These are phyloP conservation scores for Tupiocoris notatus DNA, from an alignment of 2,888 invertebrate species.

Conservation along the genomic window DNA sequence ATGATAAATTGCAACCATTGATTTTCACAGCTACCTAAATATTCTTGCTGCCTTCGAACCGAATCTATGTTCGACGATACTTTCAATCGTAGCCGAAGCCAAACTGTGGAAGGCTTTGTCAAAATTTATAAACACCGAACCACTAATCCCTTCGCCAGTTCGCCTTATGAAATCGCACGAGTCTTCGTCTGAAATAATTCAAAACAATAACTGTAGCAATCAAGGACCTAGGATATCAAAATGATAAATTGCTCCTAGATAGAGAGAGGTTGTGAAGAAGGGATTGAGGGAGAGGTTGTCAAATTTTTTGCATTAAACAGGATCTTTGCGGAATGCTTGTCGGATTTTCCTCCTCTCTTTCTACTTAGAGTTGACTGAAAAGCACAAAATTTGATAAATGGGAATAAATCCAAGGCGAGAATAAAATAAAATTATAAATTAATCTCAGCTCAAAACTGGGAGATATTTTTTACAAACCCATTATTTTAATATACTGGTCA, in stretches of 20 bases:
- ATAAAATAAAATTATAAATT: too few species aligned
- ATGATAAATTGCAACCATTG: not conserved
- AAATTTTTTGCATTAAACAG: too few species aligned
- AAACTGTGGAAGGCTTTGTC: conserved; percentile 68
- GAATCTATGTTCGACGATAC: conserved; percentile 79
- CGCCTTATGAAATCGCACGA: conserved; percentile 71
- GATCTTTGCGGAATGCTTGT: too few species aligned
- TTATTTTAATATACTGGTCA: conserved; percentile 73
- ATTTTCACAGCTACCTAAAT: conserved; percentile 62
- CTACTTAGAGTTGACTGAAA: too few species aligned
- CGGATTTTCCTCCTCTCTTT: too few species aligned
- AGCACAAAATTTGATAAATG: too few species aligned
- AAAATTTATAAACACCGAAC: conserved; percentile 75
- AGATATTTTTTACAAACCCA: conserved; percentile 58
- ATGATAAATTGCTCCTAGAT: too few species aligned
- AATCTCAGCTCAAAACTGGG: not conserved
- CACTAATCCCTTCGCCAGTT: conserved; percentile 78
- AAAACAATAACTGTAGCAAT: not conserved
- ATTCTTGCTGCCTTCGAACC: conserved; percentile 82
- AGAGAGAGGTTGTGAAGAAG: too few species aligned
- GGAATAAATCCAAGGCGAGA: too few species aligned
- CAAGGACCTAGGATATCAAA: not conserved
- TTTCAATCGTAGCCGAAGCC: conserved; percentile 72
- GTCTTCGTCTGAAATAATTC: conserved; percentile 66
- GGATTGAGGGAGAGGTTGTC: too few species aligned